Evolutionary conservation across 2,797 vertebrate genomes (phyloP), one percentile per base, ranked within the genome.

Genomic region (Myripristis jacobus): DNA sequence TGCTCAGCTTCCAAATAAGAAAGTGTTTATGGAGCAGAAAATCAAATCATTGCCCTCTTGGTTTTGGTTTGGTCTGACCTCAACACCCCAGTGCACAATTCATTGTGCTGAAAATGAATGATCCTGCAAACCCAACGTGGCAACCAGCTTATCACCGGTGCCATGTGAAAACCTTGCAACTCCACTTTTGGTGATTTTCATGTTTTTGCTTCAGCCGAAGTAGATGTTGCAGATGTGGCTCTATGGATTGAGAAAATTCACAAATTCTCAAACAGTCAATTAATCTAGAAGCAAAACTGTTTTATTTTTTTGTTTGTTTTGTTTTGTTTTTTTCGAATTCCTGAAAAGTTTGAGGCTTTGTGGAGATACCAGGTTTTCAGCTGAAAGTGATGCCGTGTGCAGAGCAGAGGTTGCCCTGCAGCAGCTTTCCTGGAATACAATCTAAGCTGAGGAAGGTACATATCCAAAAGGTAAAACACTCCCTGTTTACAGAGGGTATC

Each of bases 1-100:
- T 73, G 83, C 88, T 72, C 85, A 27, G 83, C 85, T 87, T 89
- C 86, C 74, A 90, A 90, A 91, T 89, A 89, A 89, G 70, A 90
- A 90, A 90, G 88, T 92, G 86, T 91, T 93, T 92, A 93, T 90
- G 87, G 86, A 89, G 88, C 91, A 93, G 91, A 91, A 93, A 92
- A 93, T 93, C 84, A 92, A 93, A 91, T 93, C 82, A 89, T 67
- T 87, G 85, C 69, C 83, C 86, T 81, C 72, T 80, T 85, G 84
- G 76, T 92, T 92, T 91, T 83, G 66, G 82, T 83, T 82, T 80
- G 78, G 66, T 90, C 87, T 80, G 63, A 84, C 88, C 83, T 87
- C 81, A 82, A 87, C 85, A 86, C 89, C 75, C 79, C 63, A 77
- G 77, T 76, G 89, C 70, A 74, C 87, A 81, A 70, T 90, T 90